Evolutionary conservation across 1,140 invertebrate species (phyloP), one percentile per base, ranked within the genome.

Genomic region (Portunus trituberculatus): DNA sequence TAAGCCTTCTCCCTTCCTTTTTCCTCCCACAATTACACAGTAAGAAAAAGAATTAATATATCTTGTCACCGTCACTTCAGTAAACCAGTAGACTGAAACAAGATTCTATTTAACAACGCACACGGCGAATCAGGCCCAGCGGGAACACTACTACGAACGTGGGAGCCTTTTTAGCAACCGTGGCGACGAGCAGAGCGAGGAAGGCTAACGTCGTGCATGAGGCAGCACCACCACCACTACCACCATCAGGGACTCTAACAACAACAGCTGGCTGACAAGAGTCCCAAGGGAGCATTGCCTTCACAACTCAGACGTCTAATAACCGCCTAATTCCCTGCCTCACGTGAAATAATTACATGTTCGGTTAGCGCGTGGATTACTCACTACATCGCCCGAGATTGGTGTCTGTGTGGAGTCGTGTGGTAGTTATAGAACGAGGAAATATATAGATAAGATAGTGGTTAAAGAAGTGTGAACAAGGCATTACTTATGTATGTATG

Each of bases 191-290:
- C 12, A 20, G 52, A 59, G 52, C 52, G 52, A 59, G 52, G 52
- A 20, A 59, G 52, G 67, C 12, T n/a, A 20, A 20, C 25, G n/a
- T n/a, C 67, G 67, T n/a, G n/a, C 67, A 76, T 76, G 67, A 76
- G 67, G 20, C 67, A 76, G 67, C 67, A 39, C 1, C 39, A 39
- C 39, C 39, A 39, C 39, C 76, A 28, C 39, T 6, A 39, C 39
- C 76, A 28, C 29, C 86, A 10, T 6, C 31, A 89, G 46, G 46
- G 8, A 91, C 48, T 20, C 48, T 14, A 59, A 59, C 20, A 59
- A 39, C 89, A 59, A 29, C 89, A 91, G 89, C 45, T 91, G 89
- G 89, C 46, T 91, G 89, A 91, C 89, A 59, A 91, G 46, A 52
- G 39, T 32, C 89, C n/a, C 89, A 16, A 3, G 89, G 25, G 32